These are phyloP conservation scores for Trichonephila inaurata DNA, from an alignment of 1,140 invertebrate genomes.

Conservation along the genomic window DNA sequence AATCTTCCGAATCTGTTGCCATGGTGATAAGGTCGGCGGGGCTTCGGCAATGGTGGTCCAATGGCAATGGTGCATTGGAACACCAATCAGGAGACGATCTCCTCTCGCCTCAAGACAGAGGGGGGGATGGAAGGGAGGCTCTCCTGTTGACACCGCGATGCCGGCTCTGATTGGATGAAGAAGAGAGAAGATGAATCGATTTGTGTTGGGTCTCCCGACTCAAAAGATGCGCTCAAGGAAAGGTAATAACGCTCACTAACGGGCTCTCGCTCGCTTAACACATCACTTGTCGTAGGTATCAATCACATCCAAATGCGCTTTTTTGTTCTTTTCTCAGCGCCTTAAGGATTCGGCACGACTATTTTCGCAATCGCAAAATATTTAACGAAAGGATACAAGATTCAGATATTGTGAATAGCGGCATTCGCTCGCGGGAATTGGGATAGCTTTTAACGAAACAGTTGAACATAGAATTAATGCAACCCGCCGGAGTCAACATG, in stretches of 20 bases:
- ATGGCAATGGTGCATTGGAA: not conserved
- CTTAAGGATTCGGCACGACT: too few relatives aligned
- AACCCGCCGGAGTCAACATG: too few relatives aligned
- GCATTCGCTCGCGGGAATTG: too few relatives aligned
- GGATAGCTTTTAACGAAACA: too few relatives aligned
- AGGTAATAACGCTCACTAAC: not conserved
- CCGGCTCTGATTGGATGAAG: not conserved
- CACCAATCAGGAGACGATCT: not conserved
- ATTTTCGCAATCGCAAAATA: too few relatives aligned
- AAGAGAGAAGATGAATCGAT: constrained; percentile 3
- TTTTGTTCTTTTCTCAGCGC: not conserved
- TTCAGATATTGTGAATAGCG: too few relatives aligned
- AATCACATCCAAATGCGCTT: not conserved
- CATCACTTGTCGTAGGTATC: constrained; percentile 13
- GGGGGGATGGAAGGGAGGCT: not conserved
- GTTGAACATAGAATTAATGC: too few relatives aligned
- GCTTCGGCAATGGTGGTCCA: not conserved
- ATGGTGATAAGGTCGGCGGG: constrained; percentile 2
- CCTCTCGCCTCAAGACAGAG: constrained; percentile 24
- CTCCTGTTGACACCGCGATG: not conserved
- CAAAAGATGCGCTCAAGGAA: not conserved
- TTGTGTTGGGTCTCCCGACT: not conserved
- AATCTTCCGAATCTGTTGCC: not conserved
- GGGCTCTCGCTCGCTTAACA: not conserved
- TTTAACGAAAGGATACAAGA: too few relatives aligned